These are phyloP conservation scores for Dipodomys spectabilis DNA, from an alignment of 2,113 vertebrate genomes.

Conservation along the genomic window DNA sequence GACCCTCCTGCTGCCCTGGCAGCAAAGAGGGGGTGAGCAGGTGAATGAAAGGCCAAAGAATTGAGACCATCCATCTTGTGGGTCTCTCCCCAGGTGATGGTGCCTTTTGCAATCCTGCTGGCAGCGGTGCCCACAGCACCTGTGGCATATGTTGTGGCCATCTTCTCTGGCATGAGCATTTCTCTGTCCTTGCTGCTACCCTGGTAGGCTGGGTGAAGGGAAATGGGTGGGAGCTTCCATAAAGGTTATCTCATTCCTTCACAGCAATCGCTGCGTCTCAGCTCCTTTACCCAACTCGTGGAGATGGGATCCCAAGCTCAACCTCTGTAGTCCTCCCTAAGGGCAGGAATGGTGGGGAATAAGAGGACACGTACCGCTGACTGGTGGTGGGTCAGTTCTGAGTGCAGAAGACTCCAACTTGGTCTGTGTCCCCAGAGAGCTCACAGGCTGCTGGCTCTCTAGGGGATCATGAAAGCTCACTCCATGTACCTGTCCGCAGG, in stretches of 20 bases:
- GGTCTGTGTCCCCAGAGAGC: background rate
- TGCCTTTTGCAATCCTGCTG: constrained; percentile 94
- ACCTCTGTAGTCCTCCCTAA: background rate
- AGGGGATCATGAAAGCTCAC: background rate
- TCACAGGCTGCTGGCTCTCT: background rate
- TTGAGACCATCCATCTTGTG: background rate
- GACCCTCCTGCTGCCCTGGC: background rate
- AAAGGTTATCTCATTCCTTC: background rate
- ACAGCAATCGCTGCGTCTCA: background rate
- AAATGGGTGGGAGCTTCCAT: background rate
- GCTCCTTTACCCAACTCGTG: background rate
- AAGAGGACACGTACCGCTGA: background rate
- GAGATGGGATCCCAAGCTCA: background rate
- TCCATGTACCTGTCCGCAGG: constrained; percentile 82
- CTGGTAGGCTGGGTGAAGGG: constrained; percentile 88
- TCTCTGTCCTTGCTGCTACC: constrained; percentile 95
- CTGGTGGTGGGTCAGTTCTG: background rate
- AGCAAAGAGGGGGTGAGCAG: background rate
- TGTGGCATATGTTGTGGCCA: constrained; percentile 93
- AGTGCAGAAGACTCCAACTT: background rate
- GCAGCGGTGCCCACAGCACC: constrained; percentile 92
- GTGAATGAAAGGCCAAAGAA: background rate
- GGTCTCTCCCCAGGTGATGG: constrained; percentile 90
- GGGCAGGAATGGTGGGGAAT: background rate
- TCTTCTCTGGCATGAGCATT: constrained; percentile 95